Conservation (phyloP, 2,797 vertebrate genomes). For the Aselliscus stoliczkanus region DNA sequence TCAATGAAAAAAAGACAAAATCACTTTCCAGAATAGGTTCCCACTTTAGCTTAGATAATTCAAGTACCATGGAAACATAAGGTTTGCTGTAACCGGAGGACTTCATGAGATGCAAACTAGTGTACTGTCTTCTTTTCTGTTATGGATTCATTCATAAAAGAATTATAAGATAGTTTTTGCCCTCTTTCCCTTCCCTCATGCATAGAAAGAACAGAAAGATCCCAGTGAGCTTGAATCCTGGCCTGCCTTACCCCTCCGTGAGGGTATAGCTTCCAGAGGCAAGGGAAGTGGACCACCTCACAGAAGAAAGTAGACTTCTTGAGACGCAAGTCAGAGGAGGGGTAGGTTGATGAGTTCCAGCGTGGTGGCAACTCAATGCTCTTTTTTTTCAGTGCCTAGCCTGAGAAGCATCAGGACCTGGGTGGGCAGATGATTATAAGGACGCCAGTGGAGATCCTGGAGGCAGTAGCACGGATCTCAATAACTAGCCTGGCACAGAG, state of each 20-base stretch:
- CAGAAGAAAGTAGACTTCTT: background rate
- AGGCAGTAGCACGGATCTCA: background rate
- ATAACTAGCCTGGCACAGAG: background rate
- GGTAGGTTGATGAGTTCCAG: background rate
- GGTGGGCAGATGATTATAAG: background rate
- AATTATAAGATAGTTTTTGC: background rate
- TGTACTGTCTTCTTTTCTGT: background rate
- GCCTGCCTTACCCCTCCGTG: background rate
- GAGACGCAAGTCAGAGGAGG: background rate
- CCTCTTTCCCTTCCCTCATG: background rate
- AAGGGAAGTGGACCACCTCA: rapidly evolving
- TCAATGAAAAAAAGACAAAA: background rate
- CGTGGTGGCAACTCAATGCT: background rate
- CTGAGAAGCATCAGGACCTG: background rate
- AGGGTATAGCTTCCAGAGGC: background rate
- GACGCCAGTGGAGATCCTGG: background rate
- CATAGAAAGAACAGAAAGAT: background rate
- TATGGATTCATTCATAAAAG: background rate
- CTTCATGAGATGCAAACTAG: background rate
- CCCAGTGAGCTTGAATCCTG: background rate
- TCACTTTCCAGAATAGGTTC: background rate
- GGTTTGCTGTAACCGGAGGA: background rate
- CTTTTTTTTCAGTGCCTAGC: background rate
- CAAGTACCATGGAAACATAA: background rate
- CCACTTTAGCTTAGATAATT: background rate